Conservation (phyloP, 2,797 vertebrate species). For the Anisognathus igniventris region DNA sequence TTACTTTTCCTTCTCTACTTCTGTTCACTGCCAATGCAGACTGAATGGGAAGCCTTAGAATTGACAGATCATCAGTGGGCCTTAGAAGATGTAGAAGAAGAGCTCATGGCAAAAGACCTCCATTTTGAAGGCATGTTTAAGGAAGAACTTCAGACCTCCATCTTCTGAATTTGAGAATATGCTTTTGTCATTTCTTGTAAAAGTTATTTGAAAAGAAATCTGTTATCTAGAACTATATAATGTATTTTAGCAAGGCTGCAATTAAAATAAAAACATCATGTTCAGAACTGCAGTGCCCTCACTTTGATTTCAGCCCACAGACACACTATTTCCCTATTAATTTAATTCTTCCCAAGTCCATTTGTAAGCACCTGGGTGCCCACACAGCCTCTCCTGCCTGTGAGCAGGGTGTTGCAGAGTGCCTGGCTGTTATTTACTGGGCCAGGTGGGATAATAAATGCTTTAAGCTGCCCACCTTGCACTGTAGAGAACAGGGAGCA, state of each 20-base stretch:
- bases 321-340: background rate
- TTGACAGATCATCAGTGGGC: conserved; percentile 98
- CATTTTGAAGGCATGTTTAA: conserved; percentile 97
- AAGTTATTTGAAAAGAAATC: conserved; percentile 13
- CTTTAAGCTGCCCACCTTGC: background rate
- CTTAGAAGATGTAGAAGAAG: conserved; percentile 93
- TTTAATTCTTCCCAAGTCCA: background rate
- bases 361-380: background rate
- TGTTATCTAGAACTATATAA: conserved; percentile 10
- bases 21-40: conserved; percentile 72
- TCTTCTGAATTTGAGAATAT: conserved; percentile 79
- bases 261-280: conserved; percentile 40
- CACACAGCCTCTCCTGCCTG: background rate
- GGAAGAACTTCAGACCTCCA: conserved; percentile 92
- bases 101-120: conserved; percentile 94
- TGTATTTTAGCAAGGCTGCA: conserved; percentile 54
- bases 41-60: conserved; percentile 97
- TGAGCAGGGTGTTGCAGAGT: background rate
- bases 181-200: conserved; percentile 12
- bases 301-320: background rate
- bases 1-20: background rate
- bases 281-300: background rate
- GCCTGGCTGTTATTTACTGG: background rate
- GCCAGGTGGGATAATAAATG: background rate
- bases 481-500: background rate